Evolutionary conservation across 37 sponge, comb jelly and placozoan genomes (phyloP), one percentile per base, ranked within the genome.

Genomic region (Haliclona indistincta): DNA sequence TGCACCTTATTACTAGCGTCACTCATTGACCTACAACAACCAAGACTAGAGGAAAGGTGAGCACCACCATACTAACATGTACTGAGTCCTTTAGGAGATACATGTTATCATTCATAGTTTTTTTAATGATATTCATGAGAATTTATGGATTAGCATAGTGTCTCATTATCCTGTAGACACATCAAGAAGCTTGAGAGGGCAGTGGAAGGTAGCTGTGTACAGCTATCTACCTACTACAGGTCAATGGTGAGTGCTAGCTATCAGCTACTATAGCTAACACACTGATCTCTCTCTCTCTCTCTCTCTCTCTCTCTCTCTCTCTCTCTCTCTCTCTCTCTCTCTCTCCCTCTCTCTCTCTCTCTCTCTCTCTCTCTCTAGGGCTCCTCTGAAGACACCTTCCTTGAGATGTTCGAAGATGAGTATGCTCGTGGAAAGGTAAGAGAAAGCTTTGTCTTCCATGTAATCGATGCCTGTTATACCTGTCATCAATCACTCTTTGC

Each of bases 321-420:
- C 53, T 51, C 17, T 19, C 17, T 51, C 35, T 3, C 5, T 20
- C 45, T 17, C 23, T 19, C 23, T 45, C 10, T 58, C 22, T 58
- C 22, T 36, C 38, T 28, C 20, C 3, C 44, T 63, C 43, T 34
- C 38, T 39, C 25, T 58, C 20, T 33, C n/a, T 19, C 28, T 52
- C 20, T 75, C 23, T 76, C 3, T 40, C n/a, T n/a, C n/a, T n/a
- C n/a, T n/a, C n/a, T n/a, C n/a, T 64, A 84, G 88, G 95, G 95
- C 19, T 63, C 91, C 32, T 28, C 69, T 4, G 93, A 95, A 64
- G 93, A 91, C 25, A 61, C 88, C 45, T 97, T 97, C 54, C 68
- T 97, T 70, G 95, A 94, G 22, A 56, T 97, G 83, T 97, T 94
- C 81, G 90, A 91, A 71, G 89, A 91, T 49, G 92, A 97, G 64